A percentile compares a stretch with the other conserved stretches of the same genome.
These are phyloP conservation scores for Chaetoderma sp. DNA, from an alignment of 2,888 invertebrate species.

Conservation along the genomic window DNA sequence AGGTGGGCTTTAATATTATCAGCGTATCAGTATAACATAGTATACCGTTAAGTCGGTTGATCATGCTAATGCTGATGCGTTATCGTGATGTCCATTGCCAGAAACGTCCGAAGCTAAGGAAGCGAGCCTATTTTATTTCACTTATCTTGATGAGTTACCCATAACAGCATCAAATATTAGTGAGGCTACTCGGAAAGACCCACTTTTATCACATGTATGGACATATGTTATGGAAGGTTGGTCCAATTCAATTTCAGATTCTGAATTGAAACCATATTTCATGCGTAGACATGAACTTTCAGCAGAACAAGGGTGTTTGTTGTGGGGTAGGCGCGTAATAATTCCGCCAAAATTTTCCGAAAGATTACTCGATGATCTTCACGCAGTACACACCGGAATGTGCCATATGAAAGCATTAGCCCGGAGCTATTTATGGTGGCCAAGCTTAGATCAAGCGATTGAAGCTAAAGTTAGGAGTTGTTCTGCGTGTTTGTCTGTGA, in stretches of 20 bases:
- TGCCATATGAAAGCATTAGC: too few species aligned
- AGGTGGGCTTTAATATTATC: not conserved
- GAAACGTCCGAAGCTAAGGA: too few species aligned
- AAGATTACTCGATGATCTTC: conserved; percentile 42
- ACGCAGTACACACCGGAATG: too few species aligned
- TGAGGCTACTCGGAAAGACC: too few species aligned
- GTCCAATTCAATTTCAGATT: not conserved
- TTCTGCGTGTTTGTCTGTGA: conserved; percentile 32
- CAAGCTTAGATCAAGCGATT: conserved; percentile 34
- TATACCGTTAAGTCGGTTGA: too few species aligned
- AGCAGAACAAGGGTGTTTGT: conserved; percentile 21
- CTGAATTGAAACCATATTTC: conserved; percentile 17
- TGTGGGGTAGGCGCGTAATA: conserved; percentile 36
- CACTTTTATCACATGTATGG: conserved; percentile 22
- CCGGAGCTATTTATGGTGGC: too few species aligned
- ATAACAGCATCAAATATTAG: too few species aligned
- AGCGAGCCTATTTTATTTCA: too few species aligned
- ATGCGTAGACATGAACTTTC: conserved; percentile 24
- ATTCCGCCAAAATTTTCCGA: conserved; percentile 33
- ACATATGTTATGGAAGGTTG: conserved; percentile 28
- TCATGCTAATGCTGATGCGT: too few species aligned
- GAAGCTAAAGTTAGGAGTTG: conserved; percentile 44
- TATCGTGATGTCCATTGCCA: too few species aligned
- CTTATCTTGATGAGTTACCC: too few species aligned
- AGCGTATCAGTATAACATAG: not conserved